Evolutionary conservation across 2,113 vertebrate species (phyloP).

Genomic region (Pluvianellus socialis): DNA sequence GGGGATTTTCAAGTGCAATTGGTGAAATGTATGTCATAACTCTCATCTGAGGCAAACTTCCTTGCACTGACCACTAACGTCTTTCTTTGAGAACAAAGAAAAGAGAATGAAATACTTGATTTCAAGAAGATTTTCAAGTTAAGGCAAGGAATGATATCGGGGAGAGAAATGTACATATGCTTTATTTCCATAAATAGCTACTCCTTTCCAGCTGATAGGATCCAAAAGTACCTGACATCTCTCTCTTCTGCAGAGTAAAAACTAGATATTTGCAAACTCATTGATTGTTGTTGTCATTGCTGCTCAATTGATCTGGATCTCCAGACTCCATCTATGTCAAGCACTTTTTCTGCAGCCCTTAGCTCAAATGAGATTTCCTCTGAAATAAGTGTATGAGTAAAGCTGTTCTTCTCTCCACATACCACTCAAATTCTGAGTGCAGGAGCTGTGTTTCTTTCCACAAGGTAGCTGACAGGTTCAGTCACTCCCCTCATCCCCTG

Average conservation of each 20-base stretch:
- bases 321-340: not conserved
- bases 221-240: not conserved
- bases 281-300: not conserved
- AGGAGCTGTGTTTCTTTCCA: not conserved
- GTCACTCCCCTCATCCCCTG: not conserved
- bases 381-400: not conserved
- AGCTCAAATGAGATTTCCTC: not conserved
- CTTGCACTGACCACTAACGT: not conserved
- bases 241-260: not conserved
- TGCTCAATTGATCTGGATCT: not conserved
- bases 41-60: not conserved
- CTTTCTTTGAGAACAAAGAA: not conserved
- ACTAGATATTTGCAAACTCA: not conserved
- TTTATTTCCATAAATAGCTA: not conserved
- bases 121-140: not conserved
- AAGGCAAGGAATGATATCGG: not conserved
- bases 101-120: not conserved
- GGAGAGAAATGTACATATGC: not conserved
- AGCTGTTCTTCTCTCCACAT: not conserved
- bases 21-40: not conserved
- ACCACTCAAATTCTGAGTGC: not conserved
- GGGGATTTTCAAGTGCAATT: not conserved
- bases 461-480: not conserved
- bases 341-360: not conserved
- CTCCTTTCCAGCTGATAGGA: not conserved